Conservation (phyloP, 2,113 vertebrate species). For the Seriola rivoliana region DNA sequence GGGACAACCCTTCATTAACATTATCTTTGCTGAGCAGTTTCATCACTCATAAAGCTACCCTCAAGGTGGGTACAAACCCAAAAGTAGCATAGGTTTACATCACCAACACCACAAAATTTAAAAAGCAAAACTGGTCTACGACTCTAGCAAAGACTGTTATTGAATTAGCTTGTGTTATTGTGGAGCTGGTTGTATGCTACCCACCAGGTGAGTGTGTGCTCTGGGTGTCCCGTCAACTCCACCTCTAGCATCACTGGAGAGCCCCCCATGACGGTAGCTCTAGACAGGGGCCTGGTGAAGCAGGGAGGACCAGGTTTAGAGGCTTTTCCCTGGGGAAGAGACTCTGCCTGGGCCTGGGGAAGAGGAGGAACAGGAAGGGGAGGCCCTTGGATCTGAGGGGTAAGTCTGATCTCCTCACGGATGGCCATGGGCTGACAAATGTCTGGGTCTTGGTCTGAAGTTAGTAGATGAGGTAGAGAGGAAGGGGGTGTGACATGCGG, state of each 20-base stretch:
- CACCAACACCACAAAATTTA: no score
- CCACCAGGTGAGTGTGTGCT: constrained; percentile 96
- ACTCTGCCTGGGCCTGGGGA: constrained; percentile 73
- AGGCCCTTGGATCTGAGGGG: constrained; percentile 86
- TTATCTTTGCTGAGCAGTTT: no score
- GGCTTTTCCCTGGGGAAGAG: constrained; percentile 75
- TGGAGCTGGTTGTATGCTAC: constrained; percentile 91
- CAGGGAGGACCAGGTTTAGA: constrained; percentile 66
- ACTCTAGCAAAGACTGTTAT: no score
- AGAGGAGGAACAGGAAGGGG: constrained; percentile 54
- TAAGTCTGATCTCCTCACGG: constrained; percentile 88
- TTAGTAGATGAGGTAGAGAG: constrained; percentile 78
- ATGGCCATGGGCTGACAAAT: constrained; percentile 85
- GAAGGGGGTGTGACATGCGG: constrained; percentile 87
- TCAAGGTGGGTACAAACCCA: background rate
- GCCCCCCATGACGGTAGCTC: constrained; percentile 91
- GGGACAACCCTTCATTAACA: background rate
- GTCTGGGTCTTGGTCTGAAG: constrained; percentile 81
- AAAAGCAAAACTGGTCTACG: no score
- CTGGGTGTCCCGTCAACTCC: constrained; percentile 93
- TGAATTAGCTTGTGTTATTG: constrained; percentile 68
- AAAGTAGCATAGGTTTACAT: no score
- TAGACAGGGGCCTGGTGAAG: constrained; percentile 92
- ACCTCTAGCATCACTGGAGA: constrained; percentile 96
- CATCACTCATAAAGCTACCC: no score